Base-by-base conservation (phyloP, 2,888 invertebrate genomes). In the Spisula solida region DNA sequence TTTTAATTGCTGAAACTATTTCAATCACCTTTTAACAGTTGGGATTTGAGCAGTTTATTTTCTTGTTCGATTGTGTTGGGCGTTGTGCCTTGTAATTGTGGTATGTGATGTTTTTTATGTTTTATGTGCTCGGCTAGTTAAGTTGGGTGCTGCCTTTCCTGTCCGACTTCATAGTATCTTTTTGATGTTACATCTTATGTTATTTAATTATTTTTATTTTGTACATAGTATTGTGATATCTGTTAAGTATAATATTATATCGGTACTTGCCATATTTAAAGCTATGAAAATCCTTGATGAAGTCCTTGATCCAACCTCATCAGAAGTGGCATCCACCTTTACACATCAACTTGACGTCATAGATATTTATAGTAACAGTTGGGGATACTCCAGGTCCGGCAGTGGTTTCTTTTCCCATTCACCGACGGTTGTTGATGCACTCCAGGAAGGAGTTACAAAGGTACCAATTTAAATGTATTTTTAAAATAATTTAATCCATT, bases 331-430 rank as follows among this genome's bases (percentile, higher is more conserved):
- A 8, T 0, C 31, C 0, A 31, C 70, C 0, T 31, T 70, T 1
- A 31, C 70, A 31, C 70, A 70, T 70, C 0, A 29, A 14, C 70
- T 70, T 29, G 70, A 31, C n/a, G 70, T 31, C 31, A 31, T 70
- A 70, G 70, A 70, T 70, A 70, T 70, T 1, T 70, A 8, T 31
- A 70, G 70, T 31, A 70, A 70, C 70, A 70, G 70, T 31, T 70
- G 70, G 70, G 70, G 70, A 1, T 14, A 31, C n/a, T 12, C 70
- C 31, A 12, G 70, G 29, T 70, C 1, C 16, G 70, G 70, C 16
- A 0, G 31, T 31, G 14, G 31, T 29, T 70, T 70, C 31, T 70
- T 70, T 31, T 31, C 70, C 12, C 70, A 70, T 31, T 70, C 70
- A 31, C 31, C 10, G 16, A 70, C 29, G 29, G 29, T 31, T 8